Evolutionary conservation across 1,140 invertebrate genomes (phyloP).

Genomic region (Cyphomyrmex costatus): DNA sequence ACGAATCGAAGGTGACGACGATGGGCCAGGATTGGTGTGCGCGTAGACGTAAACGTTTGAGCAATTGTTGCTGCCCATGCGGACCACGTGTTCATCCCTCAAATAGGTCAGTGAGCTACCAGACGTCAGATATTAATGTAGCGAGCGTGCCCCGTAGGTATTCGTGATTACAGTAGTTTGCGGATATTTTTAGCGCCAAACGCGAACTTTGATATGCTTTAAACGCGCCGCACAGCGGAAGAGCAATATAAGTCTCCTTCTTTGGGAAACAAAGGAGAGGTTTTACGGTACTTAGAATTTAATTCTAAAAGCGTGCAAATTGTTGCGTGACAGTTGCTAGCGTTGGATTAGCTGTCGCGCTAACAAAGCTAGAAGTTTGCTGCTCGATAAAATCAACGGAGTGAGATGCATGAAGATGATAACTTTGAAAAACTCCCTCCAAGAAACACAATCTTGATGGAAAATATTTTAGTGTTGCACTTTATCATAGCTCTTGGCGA

Average conservation of each 20-base stretch:
- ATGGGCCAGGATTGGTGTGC: constrained; percentile 92
- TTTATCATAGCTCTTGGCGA: neutral
- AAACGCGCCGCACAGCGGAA: neutral
- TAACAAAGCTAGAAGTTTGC: constrained; percentile 43
- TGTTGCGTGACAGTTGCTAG: constrained; percentile 39
- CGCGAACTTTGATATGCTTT: constrained; percentile 7
- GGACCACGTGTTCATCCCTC: constrained; percentile 89
- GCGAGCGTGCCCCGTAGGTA: constrained; percentile 27
- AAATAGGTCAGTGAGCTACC: constrained; percentile 84
- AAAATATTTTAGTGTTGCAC: neutral
- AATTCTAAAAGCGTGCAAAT: constrained; percentile 43
- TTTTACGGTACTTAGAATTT: constrained; percentile 23
- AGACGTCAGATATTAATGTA: constrained; percentile 55
- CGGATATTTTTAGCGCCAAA: constrained; percentile 25
- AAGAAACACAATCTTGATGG: neutral
- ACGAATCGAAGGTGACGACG: constrained; percentile 50
- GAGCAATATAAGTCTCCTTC: neutral
- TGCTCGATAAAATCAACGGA: constrained; percentile 46
- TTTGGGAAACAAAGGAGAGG: neutral
- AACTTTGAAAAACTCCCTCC: constrained; percentile 15
- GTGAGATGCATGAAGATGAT: constrained; percentile 57
- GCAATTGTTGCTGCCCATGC: constrained; percentile 88
- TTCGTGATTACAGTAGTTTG: constrained; percentile 40
- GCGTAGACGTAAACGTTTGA: constrained; percentile 89
- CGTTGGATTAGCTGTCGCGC: constrained; percentile 18